Percentiles rank a stretch among this genome's conserved stretches.
Conservation (phyloP, 2,113 vertebrate genomes). For the Microcebus murinus region DNA sequence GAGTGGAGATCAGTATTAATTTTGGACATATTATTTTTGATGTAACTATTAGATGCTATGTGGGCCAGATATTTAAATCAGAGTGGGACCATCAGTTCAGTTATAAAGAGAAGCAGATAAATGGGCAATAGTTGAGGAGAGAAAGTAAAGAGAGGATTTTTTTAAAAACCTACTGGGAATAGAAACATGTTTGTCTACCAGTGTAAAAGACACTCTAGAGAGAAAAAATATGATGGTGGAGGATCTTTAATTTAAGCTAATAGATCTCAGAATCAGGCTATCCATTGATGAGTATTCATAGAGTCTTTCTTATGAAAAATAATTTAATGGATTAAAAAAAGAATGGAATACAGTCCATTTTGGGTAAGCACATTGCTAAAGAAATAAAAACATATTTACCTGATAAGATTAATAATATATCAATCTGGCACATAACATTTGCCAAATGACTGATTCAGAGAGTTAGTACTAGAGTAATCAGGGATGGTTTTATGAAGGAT, state of each 20-base stretch:
- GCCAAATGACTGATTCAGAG: not conserved
- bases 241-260: slow-evolving; percentile 4
- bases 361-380: not conserved
- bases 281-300: not conserved
- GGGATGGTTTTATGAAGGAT: not conserved
- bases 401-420: not conserved
- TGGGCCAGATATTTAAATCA: not conserved
- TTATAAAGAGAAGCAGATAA: not conserved
- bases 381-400: not conserved
- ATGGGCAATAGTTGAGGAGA: not conserved
- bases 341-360: not conserved
- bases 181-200: not conserved
- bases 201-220: not conserved
- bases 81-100: not conserved
- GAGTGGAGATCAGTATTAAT: not conserved
- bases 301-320: not conserved
- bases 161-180: not conserved
- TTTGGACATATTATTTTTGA: not conserved
- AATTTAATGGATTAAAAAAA: not conserved
- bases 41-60: not conserved
- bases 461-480: not conserved
- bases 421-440: not conserved
- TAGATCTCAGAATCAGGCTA: not conserved
- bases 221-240: not conserved
- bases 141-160: not conserved